These are phyloP conservation scores for Actinopyga echinites DNA, from an alignment of 53 echinoderm and acorn worm species.

Conservation along the genomic window DNA sequence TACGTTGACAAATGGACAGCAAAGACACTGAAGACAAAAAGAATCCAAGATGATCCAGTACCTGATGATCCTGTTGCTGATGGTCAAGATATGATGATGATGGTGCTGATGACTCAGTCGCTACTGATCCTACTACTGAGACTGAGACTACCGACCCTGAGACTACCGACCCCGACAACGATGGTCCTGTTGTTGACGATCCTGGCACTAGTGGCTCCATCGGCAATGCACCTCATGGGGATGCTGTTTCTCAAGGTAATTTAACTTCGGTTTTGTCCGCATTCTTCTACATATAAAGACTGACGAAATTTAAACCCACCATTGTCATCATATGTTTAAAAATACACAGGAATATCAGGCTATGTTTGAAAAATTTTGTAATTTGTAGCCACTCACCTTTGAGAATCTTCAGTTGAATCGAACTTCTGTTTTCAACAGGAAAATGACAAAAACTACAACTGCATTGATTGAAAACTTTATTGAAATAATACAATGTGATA, in stretches of 20 bases:
- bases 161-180: slow-evolving; percentile 5
- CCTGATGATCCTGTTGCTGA: slow-evolving; percentile 11
- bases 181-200: slow-evolving; percentile 15
- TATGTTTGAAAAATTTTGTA: slow-evolving; percentile 10
- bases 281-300: neutral
- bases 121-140: too few species aligned
- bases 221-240: slow-evolving; percentile 1
- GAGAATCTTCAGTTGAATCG: slow-evolving; percentile 22
- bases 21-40: slow-evolving; percentile 26
- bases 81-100: neutral
- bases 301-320: neutral
- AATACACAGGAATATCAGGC: neutral
- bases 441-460: slow-evolving; percentile 15
- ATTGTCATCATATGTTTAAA: slow-evolving; percentile 1
- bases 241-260: slow-evolving; percentile 18
- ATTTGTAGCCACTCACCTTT: slow-evolving; percentile 9
- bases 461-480: slow-evolving; percentile 13
- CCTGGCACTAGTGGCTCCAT: slow-evolving; percentile 21
- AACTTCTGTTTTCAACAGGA: slow-evolving; percentile 23
- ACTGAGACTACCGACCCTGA: neutral
- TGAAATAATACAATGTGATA: slow-evolving; percentile 7
- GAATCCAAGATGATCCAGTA: slow-evolving; percentile 4
- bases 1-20: slow-evolving; percentile 17
- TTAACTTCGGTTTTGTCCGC: neutral
- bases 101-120: too few species aligned